Evolutionary conservation across 2,113 vertebrate species (phyloP).

Genomic region (Pandion haliaetus): DNA sequence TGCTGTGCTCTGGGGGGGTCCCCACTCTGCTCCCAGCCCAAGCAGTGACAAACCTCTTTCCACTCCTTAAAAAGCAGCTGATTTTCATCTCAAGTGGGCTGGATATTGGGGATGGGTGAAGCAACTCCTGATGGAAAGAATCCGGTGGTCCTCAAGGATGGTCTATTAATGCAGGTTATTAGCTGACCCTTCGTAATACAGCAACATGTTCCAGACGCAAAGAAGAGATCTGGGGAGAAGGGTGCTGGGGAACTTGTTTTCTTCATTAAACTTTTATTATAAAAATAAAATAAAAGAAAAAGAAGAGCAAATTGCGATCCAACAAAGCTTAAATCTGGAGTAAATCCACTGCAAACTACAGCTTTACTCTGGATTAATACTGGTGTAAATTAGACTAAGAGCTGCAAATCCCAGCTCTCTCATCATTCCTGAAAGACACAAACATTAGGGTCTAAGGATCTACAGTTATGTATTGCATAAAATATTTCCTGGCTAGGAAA

Average conservation of each 20-base stretch:
- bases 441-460: not conserved
- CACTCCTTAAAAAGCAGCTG: not conserved
- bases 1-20: not conserved
- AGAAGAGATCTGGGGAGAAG: not conserved
- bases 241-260: not conserved
- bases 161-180: not conserved
- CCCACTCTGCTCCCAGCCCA: not conserved
- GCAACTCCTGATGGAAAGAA: not conserved
- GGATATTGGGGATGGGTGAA: not conserved
- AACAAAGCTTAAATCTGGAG: not conserved
- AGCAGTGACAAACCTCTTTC: not conserved
- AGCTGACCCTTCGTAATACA: not conserved
- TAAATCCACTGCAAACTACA: not conserved
- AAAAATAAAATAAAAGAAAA: not conserved
- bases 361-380: not conserved
- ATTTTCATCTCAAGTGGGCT: not conserved
- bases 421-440: not conserved
- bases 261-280: not conserved
- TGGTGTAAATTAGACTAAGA: not conserved
- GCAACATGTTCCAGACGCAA: not conserved
- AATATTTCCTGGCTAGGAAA: slow-evolving; percentile 32
- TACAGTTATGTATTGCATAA: not conserved
- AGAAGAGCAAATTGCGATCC: not conserved
- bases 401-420: not conserved
- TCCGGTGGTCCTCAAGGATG: not conserved